Evolutionary conservation across 2,797 vertebrate species (phyloP).

Genomic region (Prionace glauca): DNA sequence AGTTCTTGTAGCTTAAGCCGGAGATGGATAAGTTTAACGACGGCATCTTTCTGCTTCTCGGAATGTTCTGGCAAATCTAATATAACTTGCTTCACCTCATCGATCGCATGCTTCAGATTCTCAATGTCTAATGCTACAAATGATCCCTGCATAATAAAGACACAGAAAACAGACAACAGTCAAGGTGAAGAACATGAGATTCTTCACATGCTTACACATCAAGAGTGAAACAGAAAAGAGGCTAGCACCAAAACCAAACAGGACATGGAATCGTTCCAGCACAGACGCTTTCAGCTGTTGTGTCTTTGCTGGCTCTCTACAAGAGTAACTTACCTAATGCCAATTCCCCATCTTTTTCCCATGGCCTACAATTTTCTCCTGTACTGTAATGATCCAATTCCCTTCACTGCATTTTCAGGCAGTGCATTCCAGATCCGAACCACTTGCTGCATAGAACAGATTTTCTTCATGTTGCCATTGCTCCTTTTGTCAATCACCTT

Average conservation of each 20-base stretch:
- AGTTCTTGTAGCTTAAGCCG: slow-evolving; percentile 93
- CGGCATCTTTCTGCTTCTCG: slow-evolving; percentile 85
- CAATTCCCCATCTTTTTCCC: too few species aligned
- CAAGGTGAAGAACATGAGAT: background rate
- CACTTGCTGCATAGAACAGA: too few species aligned
- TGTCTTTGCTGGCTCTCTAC: too few species aligned
- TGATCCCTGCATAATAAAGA: slow-evolving; percentile 64
- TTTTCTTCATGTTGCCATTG: too few species aligned
- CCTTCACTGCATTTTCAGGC: too few species aligned
- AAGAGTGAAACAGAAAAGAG: background rate
- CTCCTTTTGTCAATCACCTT: too few species aligned
- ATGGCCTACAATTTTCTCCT: too few species aligned
- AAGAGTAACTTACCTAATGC: too few species aligned
- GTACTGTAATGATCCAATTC: too few species aligned
- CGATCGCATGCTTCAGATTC: slow-evolving; percentile 81
- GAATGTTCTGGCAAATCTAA: slow-evolving; percentile 88
- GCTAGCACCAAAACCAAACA: background rate
- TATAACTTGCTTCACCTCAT: slow-evolving; percentile 85
- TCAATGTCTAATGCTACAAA: slow-evolving; percentile 80
- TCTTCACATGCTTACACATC: background rate
- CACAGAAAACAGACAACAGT: background rate
- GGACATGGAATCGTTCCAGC: background rate
- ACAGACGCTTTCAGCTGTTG: too few species aligned
- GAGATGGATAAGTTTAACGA: slow-evolving; percentile 88
- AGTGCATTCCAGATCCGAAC: too few species aligned